Conservation (phyloP, 2,888 invertebrate species). For the Papilio gigon region DNA sequence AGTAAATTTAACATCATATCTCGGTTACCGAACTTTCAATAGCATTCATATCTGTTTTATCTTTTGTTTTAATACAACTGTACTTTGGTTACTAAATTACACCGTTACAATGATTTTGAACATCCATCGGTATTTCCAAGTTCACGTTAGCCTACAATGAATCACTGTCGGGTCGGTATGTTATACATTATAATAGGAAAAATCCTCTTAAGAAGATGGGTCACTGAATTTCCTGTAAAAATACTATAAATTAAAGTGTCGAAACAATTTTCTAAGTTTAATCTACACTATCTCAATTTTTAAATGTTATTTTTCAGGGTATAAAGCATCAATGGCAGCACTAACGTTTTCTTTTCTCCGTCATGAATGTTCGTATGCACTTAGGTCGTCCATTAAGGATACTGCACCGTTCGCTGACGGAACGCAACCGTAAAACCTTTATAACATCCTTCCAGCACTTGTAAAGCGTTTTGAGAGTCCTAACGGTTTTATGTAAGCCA, state of each 20-base stretch:
- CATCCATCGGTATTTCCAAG: neutral
- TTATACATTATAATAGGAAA: neutral
- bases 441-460: slow-evolving; percentile 82
- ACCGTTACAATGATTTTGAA: neutral
- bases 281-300: slow-evolving; percentile 19
- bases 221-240: neutral
- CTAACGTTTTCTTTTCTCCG: slow-evolving; percentile 60
- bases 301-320: slow-evolving; percentile 32
- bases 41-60: slow-evolving; percentile 66
- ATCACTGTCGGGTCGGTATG: neutral
- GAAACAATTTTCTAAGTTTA: slow-evolving; percentile 6
- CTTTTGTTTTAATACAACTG: slow-evolving; percentile 55
- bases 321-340: slow-evolving; percentile 37
- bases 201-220: neutral
- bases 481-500: slow-evolving; percentile 73
- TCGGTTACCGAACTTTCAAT: slow-evolving; percentile 58
- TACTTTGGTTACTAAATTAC: slow-evolving; percentile 40
- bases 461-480: slow-evolving; percentile 79
- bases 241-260: neutral
- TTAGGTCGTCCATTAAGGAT: slow-evolving; percentile 81
- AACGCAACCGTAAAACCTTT: slow-evolving; percentile 81
- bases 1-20: slow-evolving; percentile 64
- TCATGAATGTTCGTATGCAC: slow-evolving; percentile 81
- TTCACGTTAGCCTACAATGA: neutral
- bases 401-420: slow-evolving; percentile 77